Evolutionary conservation across 2,888 invertebrate genomes (phyloP).

Genomic region (Melanophora roralis): DNA sequence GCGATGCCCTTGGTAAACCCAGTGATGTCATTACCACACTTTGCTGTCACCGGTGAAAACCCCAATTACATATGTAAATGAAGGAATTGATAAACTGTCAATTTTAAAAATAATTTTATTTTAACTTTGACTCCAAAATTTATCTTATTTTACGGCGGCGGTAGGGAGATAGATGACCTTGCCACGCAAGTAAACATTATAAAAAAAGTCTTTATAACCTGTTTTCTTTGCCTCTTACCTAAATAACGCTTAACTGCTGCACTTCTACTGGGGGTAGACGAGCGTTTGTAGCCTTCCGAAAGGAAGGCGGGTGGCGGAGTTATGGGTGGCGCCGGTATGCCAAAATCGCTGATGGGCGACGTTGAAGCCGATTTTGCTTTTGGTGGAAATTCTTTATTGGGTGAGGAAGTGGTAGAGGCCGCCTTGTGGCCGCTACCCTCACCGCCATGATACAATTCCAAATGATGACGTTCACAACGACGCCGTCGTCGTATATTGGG

Average conservation of each 20-base stretch:
- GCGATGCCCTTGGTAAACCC: too few species aligned
- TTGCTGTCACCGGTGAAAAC: too few species aligned
- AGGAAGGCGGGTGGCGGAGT: constrained; percentile 84
- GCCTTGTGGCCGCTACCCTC: constrained; percentile 16
- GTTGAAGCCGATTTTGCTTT: constrained; percentile 67
- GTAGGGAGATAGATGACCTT: too few species aligned
- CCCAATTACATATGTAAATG: too few species aligned
- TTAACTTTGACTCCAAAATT: too few species aligned
- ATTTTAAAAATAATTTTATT: too few species aligned
- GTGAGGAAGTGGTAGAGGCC: constrained; percentile 65
- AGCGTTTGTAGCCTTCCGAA: constrained; percentile 80
- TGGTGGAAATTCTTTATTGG: constrained; percentile 69
- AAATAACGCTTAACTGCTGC: constrained; percentile 52
- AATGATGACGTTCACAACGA: constrained; percentile 81
- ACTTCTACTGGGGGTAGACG: constrained; percentile 71
- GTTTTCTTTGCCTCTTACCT: constrained; percentile 31
- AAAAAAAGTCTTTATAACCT: too few species aligned
- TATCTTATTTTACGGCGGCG: too few species aligned
- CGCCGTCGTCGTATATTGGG: constrained; percentile 81
- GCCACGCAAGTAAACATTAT: too few species aligned
- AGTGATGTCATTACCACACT: too few species aligned
- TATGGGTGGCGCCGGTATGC: constrained; percentile 80
- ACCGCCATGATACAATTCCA: constrained; percentile 75
- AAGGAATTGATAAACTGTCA: too few species aligned
- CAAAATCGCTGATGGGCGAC: constrained; percentile 71